A percentile compares a stretch with the other conserved stretches of the same genome.
These are phyloP conservation scores for Stenodera caucasica DNA, from an alignment of 2,888 invertebrate genomes.

Conservation along the genomic window DNA sequence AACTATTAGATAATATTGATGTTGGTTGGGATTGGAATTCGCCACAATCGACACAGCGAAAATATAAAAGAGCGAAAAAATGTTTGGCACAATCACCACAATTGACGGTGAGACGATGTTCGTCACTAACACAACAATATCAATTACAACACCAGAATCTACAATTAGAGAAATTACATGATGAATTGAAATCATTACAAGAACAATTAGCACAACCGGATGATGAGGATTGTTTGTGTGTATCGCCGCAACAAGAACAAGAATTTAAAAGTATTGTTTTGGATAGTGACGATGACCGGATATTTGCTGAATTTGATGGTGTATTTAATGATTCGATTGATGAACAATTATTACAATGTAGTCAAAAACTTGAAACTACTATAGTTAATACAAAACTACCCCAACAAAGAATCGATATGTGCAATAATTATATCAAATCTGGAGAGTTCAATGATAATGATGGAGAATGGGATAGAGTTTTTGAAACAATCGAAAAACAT, in stretches of 20 bases:
- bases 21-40: conserved; percentile 60
- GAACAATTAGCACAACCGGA: conserved; percentile 43
- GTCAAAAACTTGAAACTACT: conserved; percentile 48
- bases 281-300: conserved; percentile 11
- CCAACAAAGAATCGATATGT: conserved; percentile 9
- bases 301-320: conserved; percentile 37
- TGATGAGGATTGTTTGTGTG: conserved; percentile 40
- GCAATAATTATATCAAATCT: conserved; percentile 45
- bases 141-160: conserved; percentile 40
- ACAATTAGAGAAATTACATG: conserved; percentile 49
- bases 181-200: conserved; percentile 47
- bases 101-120: conserved; percentile 42
- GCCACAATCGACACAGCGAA: conserved; percentile 43
- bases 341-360: conserved; percentile 47
- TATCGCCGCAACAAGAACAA: conserved; percentile 43
- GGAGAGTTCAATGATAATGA: conserved; percentile 25
- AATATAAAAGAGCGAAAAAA: conserved; percentile 30
- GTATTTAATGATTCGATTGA: conserved; percentile 51
- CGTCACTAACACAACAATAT: conserved; percentile 26
- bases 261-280: conserved; percentile 33
- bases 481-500: neutral
- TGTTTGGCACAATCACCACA: conserved; percentile 42
- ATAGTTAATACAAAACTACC: conserved; percentile 15
- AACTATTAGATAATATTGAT: conserved; percentile 51
- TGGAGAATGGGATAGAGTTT: neutral